Evolutionary conservation across 2,113 vertebrate species (phyloP).

Genomic region (Zeus faber): DNA sequence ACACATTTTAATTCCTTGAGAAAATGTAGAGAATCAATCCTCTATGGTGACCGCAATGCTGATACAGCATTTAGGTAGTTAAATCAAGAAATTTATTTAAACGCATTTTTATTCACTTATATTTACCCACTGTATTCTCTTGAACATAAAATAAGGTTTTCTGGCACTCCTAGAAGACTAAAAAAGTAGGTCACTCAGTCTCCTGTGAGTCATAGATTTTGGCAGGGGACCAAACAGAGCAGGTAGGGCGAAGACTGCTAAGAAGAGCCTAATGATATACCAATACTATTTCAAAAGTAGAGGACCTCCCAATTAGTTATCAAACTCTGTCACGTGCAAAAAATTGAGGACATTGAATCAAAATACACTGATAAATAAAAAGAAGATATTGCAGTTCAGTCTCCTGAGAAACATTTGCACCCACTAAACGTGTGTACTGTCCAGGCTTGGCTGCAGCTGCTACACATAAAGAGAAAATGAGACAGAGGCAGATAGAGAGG

Average conservation of each 20-base stretch:
- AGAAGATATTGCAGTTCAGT: too few species aligned
- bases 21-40: constrained; percentile 53
- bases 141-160: constrained; percentile 58
- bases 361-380: too few species aligned
- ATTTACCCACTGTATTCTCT: constrained; percentile 65
- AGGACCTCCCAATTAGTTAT: constrained; percentile 9
- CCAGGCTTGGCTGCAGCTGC: too few species aligned
- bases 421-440: too few species aligned
- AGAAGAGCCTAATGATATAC: constrained; percentile 44
- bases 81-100: constrained; percentile 61
- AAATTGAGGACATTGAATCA: constrained; percentile 28
- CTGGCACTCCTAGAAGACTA: constrained; percentile 70
- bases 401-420: too few species aligned
- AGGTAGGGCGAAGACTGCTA: constrained; percentile 61
- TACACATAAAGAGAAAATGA: too few species aligned
- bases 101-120: constrained; percentile 64
- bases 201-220: constrained; percentile 75
- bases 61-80: constrained; percentile 59
- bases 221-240: constrained; percentile 70
- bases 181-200: constrained; percentile 78
- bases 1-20: constrained; percentile 31
- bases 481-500: too few species aligned
- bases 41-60: constrained; percentile 49
- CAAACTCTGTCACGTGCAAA: constrained; percentile 17
- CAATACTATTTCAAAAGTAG: constrained; percentile 34